Base-by-base conservation (phyloP, 2,113 vertebrate genomes). In the Parotia lawesii region DNA sequence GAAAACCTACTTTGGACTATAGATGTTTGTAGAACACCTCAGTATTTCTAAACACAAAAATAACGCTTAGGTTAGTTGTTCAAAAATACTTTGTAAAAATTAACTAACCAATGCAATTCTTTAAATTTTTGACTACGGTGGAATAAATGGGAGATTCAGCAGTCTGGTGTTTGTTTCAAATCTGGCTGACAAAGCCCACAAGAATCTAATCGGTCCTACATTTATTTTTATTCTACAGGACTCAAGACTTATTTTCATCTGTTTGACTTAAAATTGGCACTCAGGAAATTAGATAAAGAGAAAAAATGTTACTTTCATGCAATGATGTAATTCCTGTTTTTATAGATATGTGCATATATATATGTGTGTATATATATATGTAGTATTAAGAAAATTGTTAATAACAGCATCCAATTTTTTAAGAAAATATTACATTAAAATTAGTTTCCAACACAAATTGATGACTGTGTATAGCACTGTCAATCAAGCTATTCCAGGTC, bases 101-200 rank as follows among this genome's bases (percentile, higher is more conserved):
- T 50, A 57, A 4, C 11, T 37, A 65, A 14, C 13, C 23, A 37
- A n/a, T 37, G 27, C 5, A 77, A 51, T 2, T 44, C 15, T 33
- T 33, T 42, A 51, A 28, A 2, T 35, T 84, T 67, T 77, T 70
- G 0, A 37, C 21, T 54, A 29, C 8, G 45, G 24, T 60, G 10
- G 19, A 64, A 60, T 48, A 62, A 67, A 44, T 28, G 2, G 14
- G 28, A 90, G 19, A 58, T n/a, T 27, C 9, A 38, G 8, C 6
- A 57, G 24, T 71, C 5, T 14, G 3, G 4, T 48, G 12, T 51
- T 72, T 54, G 5, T 69, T 74, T 90, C 53, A 48, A 25, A 71
- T 1, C 0, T 28, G 37, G 4, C 24, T 15, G 37, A 10, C 9
- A 85, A 20, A 85, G 18, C 15, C n/a, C 28, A 53, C 2, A 2